Base-by-base conservation (phyloP, 2,797 vertebrate species). In the Gallirallus australis region DNA sequence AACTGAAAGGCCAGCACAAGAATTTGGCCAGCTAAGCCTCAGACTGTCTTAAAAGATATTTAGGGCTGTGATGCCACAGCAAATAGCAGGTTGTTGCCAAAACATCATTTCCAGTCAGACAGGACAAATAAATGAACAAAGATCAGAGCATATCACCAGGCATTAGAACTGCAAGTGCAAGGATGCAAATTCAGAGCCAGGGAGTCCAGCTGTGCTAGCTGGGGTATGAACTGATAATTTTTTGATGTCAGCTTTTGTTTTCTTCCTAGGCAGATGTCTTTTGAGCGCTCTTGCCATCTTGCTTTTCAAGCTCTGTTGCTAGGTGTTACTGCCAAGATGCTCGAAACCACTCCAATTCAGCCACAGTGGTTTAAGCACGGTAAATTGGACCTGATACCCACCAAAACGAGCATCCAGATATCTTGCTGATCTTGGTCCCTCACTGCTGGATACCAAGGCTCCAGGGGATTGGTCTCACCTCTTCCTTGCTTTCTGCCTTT, bases 71-170 rank as follows among this genome's bases (percentile, higher is more conserved):
- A 20, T 96, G 88, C 83, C 86, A 93, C 86, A 83, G 83, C 93
- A 95, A 96, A 94, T 82, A 94, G 40, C 77, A 96, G 78, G 69
- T 63, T 95, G 95, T 96, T 96, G 89, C 76, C 90, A 89, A 95
- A 95, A 95, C 88, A 94, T 72, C 7, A 39, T 85, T 96, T 92
- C 90, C 83, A 89, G 88, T 93, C 86, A 66, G 82, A 57, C 91
- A 80, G 71, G 83, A 95, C 71, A 93, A 95, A 86, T 94, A 85
- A 94, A 94, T 7, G n/a, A 89, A 71, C 54, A 73, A 89, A 84
- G 66, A 91, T 91, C 82, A 96, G 90, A 93, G 92, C 3, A 9
- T n/a, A 71, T 69, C 86, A 95, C 45, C 61, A 90, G 57, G 68
- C 60, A 72, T 81, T 92, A 84, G 45, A 82, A 87, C 53, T 76